These are phyloP conservation scores for Pogonus chalceus DNA, from an alignment of 1,140 invertebrate species.

Conservation along the genomic window DNA sequence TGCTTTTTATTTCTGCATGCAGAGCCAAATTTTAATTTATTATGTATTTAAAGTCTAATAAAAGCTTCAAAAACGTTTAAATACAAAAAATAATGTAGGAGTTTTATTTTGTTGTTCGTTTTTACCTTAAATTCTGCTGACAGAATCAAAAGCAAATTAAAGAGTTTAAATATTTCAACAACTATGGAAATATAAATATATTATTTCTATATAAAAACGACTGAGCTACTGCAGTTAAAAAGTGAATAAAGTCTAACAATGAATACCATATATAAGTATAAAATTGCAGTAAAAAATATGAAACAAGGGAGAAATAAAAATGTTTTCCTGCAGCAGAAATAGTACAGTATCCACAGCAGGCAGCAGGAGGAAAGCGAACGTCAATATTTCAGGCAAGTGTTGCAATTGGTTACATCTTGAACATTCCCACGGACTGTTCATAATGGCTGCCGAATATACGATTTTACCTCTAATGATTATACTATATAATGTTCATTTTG, in stretches of 20 bases:
- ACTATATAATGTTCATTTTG: background rate
- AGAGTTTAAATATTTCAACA: no score
- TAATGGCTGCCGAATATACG: background rate
- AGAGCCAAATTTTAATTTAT: no score
- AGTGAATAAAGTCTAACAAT: background rate
- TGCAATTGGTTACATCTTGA: background rate
- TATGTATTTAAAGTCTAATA: no score
- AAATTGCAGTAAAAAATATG: background rate
- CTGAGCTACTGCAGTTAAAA: background rate
- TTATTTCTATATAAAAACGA: background rate
- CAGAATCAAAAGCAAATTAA: no score
- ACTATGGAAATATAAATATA: no score
- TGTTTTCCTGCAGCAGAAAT: background rate
- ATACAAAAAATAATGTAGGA: no score
- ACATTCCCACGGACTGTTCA: background rate
- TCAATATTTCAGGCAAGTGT: background rate
- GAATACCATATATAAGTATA: background rate
- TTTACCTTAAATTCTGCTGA: no score
- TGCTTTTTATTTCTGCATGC: no score
- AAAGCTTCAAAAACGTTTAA: no score
- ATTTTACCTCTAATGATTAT: background rate
- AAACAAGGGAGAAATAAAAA: background rate
- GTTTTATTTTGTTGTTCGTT: no score
- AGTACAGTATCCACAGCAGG: background rate
- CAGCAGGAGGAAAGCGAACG: no score